phyloP scores from a whole-genome alignment of 2,888 invertebrate genomes.

The Neria commutata region DNA sequence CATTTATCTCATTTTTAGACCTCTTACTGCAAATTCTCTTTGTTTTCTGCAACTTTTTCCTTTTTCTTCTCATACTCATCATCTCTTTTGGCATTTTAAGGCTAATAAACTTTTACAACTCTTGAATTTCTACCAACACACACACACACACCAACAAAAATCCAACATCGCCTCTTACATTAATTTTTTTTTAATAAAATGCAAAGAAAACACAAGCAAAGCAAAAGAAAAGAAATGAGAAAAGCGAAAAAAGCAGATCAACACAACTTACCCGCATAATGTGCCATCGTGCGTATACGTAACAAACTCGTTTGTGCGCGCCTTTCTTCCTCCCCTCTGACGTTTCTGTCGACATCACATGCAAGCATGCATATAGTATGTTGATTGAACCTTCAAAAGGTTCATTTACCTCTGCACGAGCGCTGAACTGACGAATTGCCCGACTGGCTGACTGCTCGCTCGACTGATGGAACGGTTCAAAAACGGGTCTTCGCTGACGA shows the following conservation, averaged over 20 bases:
- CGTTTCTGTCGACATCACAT: background rate
- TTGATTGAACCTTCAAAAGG: slow-evolving; percentile 61
- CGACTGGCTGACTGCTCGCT: background rate
- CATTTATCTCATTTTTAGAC: too few species aligned
- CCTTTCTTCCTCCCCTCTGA: background rate
- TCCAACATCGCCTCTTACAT: background rate
- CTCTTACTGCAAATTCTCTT: too few species aligned
- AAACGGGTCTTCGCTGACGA: slow-evolving; percentile 14
- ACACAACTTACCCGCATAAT: background rate
- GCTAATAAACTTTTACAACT: too few species aligned
- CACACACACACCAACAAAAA: background rate
- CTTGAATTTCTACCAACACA: too few species aligned
- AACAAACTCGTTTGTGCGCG: slow-evolving; percentile 49
- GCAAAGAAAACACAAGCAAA: background rate
- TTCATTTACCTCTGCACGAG: slow-evolving; percentile 55
- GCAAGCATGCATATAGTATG: slow-evolving; percentile 39
- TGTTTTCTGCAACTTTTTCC: too few species aligned
- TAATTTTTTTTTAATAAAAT: background rate
- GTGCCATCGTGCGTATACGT: slow-evolving; percentile 33
- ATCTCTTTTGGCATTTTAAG: too few species aligned
- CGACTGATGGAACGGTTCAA: background rate
- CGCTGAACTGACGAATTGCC: slow-evolving; percentile 7
- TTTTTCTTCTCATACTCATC: too few species aligned
- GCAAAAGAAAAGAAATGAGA: slow-evolving; percentile 13
- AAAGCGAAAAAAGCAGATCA: background rate